Conservation (phyloP, 2,888 invertebrate species). For the Drosophila multiciliata region DNA sequence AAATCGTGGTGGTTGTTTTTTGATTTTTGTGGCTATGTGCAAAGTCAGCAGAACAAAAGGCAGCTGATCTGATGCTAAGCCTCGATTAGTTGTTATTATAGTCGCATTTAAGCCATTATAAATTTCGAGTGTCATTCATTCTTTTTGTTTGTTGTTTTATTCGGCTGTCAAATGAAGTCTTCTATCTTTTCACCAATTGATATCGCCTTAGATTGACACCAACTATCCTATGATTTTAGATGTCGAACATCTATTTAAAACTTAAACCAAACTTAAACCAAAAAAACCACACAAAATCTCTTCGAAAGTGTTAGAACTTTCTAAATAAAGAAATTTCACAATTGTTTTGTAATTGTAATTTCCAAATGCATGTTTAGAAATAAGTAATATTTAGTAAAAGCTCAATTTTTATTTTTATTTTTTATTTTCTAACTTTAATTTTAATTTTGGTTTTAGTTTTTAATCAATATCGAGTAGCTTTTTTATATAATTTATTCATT, state of each 20-base stretch:
- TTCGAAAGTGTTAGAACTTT: not conserved
- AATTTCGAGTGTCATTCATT: slow-evolving; percentile 46
- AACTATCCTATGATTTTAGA: not conserved
- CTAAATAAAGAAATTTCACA: not conserved
- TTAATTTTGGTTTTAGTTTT: not conserved
- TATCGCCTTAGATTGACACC: not conserved
- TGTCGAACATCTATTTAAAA: not conserved
- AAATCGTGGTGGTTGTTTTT: slow-evolving; percentile 27
- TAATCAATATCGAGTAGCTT: not conserved
- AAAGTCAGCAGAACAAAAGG: slow-evolving; percentile 50
- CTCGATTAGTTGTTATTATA: slow-evolving; percentile 67
- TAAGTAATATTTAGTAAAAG: not conserved
- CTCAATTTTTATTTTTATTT: not conserved
- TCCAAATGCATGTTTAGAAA: not conserved
- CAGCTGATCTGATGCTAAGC: slow-evolving; percentile 55
- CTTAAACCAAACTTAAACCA: too few species aligned
- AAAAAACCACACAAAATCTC: not conserved
- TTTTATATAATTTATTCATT: not conserved
- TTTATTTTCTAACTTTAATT: too few species aligned
- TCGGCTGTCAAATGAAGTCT: slow-evolving; percentile 19
- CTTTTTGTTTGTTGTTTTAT: slow-evolving; percentile 12
- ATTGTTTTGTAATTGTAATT: not conserved
- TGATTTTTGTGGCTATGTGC: slow-evolving; percentile 16
- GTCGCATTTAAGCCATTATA: slow-evolving; percentile 73
- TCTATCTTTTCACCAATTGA: slow-evolving; percentile 15